phyloP scores from a whole-genome alignment of 1,140 invertebrate genomes.

The Drosophila paulistorum region DNA sequence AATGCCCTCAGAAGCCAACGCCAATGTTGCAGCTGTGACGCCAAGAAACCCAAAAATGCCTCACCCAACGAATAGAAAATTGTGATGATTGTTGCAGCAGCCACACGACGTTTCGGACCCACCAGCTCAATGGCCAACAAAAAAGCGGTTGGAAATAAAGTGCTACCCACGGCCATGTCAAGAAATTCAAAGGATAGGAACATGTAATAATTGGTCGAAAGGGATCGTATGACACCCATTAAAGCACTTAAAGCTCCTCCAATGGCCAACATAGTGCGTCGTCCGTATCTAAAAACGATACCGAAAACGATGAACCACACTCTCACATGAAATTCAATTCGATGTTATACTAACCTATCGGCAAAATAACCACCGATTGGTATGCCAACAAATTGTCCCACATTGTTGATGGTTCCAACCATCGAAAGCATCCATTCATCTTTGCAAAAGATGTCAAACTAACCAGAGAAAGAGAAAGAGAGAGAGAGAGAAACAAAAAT shows the following conservation, averaged over 20 bases:
- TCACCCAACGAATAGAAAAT: conserved; percentile 89
- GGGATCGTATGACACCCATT: conserved; percentile 86
- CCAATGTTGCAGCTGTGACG: conserved; percentile 89
- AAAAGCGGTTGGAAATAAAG: conserved; percentile 87
- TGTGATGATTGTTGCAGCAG: conserved; percentile 89
- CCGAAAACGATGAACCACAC: background rate
- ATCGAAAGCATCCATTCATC: conserved; percentile 88
- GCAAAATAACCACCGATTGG: conserved; percentile 88
- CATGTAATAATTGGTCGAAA: conserved; percentile 87
- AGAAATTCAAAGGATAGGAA: conserved; percentile 87
- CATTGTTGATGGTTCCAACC: conserved; percentile 89
- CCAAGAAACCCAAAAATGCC: conserved; percentile 87
- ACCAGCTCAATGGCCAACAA: conserved; percentile 90
- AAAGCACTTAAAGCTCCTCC: conserved; percentile 85
- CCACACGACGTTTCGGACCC: conserved; percentile 88
- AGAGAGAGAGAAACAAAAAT: conserved; percentile 26
- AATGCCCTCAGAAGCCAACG: conserved; percentile 86
- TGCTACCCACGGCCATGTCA: conserved; percentile 86
- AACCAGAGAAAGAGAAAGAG: conserved; percentile 43
- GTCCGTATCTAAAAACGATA: conserved; percentile 84
- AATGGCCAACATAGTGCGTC: conserved; percentile 86
- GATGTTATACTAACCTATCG: conserved; percentile 84
- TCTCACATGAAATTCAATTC: background rate
- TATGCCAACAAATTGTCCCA: conserved; percentile 88
- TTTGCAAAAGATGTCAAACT: conserved; percentile 86